Evolutionary conservation across 2,888 invertebrate species (phyloP).

Genomic region (Meiosimyza platycephala): DNA sequence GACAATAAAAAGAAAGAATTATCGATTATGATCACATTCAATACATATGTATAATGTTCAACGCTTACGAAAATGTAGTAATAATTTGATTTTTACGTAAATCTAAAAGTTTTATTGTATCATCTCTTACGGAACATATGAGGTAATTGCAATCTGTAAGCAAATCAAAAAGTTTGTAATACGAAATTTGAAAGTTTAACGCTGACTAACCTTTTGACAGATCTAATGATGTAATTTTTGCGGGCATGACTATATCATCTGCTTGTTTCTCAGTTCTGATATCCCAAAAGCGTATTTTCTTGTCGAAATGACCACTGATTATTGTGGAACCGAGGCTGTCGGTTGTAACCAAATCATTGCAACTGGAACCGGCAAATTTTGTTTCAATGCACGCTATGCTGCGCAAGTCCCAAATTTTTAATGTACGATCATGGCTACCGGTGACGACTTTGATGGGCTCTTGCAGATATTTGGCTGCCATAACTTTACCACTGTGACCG

Average conservation of each 20-base stretch:
- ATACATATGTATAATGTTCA: neutral
- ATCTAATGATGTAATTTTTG: slow-evolving; percentile 95
- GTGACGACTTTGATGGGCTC: slow-evolving; percentile 94
- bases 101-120: slow-evolving; percentile 94
- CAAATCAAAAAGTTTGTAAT: neutral
- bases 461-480: slow-evolving; percentile 95
- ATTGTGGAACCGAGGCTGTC: slow-evolving; percentile 87
- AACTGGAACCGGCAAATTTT: slow-evolving; percentile 95
- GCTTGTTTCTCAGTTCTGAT: slow-evolving; percentile 86
- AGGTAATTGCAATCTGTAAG: slow-evolving; percentile 87
- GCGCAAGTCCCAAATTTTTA: slow-evolving; percentile 98
- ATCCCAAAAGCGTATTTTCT: slow-evolving; percentile 97
- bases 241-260: slow-evolving; percentile 89
- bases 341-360: slow-evolving; percentile 94
- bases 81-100: slow-evolving; percentile 93
- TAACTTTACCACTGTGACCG: slow-evolving; percentile 93
- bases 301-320: slow-evolving; percentile 98
- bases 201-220: slow-evolving; percentile 80
- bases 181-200: neutral
- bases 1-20: no score
- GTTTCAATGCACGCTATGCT: slow-evolving; percentile 93
- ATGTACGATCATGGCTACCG: slow-evolving; percentile 96
- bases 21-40: neutral
- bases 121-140: slow-evolving; percentile 93
- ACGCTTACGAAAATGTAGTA: slow-evolving; percentile 85